Evolutionary conservation across 92 coral and sea anemone genomes (phyloP), one percentile per base, ranked within the genome.

Genomic region (Metridium senile): DNA sequence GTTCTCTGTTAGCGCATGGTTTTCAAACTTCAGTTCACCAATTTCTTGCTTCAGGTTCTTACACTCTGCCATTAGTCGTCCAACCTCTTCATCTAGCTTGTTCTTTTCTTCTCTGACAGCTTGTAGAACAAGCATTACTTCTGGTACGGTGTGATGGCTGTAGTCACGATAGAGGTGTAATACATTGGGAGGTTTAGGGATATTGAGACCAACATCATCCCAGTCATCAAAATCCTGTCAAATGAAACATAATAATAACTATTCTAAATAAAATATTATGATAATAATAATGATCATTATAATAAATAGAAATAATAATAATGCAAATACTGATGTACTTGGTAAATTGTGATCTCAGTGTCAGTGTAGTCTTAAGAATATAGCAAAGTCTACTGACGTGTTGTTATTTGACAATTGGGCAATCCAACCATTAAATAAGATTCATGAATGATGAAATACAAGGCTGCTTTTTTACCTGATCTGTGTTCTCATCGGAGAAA

Each of bases 121-220:
- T 58, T 90, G 84, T 26, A 95, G 72, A 11, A 93, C 94, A 22
- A 82, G 78, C 83, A 89, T 90, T 22, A 93, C 91, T 58, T 89
- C 91, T 28, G 99, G 99, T 28, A 95, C 87, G 19, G 96, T 93
- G 62, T 95, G 99, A 57, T 95, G 97, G 17, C 92, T 93, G 56
- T 89, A 95, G 87, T 95, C 99, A 65, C 99, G 85, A 53, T 95
- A 95, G 1, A 95, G 91, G 61, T 93, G 99, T 28, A 95, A 87
- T 52, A 95, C 56, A 65, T 87, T 90, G 1, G 99, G 99, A 25
- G 99, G 99, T 74, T 95, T 88, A 3, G 99, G 82, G 61, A 93
- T 93, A 76, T 95, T 95, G 20, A 95, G 78, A 29, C 99, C 99
- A 49, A 95, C 99, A 56, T 95, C 99, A 71, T 95, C 99, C 99